These are phyloP conservation scores for Nymphalis urticae DNA, from an alignment of 2,888 invertebrate species.

Conservation along the genomic window DNA sequence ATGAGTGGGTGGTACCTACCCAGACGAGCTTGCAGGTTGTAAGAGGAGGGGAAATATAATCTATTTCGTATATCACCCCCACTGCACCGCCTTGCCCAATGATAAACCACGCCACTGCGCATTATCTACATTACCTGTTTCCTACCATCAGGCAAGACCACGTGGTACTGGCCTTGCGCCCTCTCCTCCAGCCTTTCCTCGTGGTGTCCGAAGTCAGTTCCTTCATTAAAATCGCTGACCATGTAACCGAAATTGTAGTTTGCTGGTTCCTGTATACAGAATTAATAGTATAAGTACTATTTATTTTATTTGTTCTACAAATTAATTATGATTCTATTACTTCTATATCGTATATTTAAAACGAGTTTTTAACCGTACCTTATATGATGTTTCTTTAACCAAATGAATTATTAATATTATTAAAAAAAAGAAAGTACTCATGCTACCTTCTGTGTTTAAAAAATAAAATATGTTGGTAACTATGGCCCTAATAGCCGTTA, in stretches of 20 bases:
- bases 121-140: constrained; percentile 68
- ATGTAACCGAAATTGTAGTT: constrained; percentile 86
- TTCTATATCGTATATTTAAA: too few species aligned
- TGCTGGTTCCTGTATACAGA: constrained; percentile 79
- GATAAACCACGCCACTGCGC: too few species aligned
- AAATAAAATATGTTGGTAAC: background rate
- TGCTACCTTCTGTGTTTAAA: constrained; percentile 35
- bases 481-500: too few species aligned
- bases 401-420: too few species aligned
- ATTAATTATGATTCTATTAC: too few species aligned
- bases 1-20: too few species aligned
- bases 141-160: constrained; percentile 84
- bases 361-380: too few species aligned
- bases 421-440: constrained; percentile 31
- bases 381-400: too few species aligned
- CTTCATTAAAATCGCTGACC: constrained; percentile 83
- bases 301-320: background rate
- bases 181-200: constrained; percentile 83
- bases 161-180: constrained; percentile 84
- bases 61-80: too few species aligned
- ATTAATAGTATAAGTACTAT: constrained; percentile 55
- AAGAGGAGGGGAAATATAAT: too few species aligned
- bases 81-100: too few species aligned
- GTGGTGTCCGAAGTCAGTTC: constrained; percentile 84
- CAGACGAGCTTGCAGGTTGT: too few species aligned